These are phyloP conservation scores for Dromas ardeola DNA, from an alignment of 2,113 vertebrate genomes.

Conservation along the genomic window DNA sequence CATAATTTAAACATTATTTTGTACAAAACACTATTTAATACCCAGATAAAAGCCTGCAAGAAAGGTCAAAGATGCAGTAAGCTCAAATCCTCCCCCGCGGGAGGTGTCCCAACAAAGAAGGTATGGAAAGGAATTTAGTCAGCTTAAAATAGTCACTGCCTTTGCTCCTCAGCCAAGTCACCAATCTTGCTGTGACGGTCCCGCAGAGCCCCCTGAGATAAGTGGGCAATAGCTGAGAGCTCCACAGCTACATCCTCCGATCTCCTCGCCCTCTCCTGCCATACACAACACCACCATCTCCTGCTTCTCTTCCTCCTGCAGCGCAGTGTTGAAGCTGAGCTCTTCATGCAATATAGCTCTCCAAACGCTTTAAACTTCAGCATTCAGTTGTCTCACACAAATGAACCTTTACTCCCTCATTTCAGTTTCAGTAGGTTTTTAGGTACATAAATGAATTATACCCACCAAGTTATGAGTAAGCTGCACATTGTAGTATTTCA, in stretches of 20 bases:
- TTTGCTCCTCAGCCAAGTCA: background rate
- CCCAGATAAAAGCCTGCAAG: background rate
- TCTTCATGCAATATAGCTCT: background rate
- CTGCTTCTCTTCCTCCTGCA: background rate
- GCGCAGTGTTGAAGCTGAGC: background rate
- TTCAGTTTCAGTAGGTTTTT: background rate
- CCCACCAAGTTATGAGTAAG: background rate
- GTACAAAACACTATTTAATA: background rate
- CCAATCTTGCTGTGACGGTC: background rate
- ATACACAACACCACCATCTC: fast-evolving
- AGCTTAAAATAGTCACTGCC: background rate
- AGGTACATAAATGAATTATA: background rate
- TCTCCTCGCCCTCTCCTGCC: background rate
- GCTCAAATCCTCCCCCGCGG: background rate
- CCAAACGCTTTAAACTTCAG: background rate
- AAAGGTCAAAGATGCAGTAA: background rate
- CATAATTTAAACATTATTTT: background rate
- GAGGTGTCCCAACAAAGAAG: background rate
- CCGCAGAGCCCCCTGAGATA: background rate
- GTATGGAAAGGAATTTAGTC: background rate
- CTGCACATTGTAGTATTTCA: background rate
- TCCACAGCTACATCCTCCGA: background rate
- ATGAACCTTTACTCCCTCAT: background rate
- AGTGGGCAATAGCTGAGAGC: background rate
- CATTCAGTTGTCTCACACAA: background rate